Evolutionary conservation across 1,140 invertebrate genomes (phyloP).

Genomic region (Eriocheir sinensis): DNA sequence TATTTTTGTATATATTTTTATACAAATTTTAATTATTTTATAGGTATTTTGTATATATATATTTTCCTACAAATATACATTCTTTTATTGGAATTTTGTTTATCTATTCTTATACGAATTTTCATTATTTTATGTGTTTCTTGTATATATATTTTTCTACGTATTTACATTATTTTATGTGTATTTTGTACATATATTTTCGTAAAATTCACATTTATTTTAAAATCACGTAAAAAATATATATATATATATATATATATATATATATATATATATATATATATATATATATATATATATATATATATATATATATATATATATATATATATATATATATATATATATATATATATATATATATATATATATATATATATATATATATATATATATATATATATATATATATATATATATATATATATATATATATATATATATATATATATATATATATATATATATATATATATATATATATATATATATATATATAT

Average conservation of each 20-base stretch:
- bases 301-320: not conserved
- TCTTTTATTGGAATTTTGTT: too few relatives aligned
- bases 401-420: slow-evolving; percentile 47
- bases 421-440: slow-evolving; percentile 26
- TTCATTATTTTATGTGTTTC: too few relatives aligned
- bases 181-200: too few relatives aligned
- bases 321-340: not conserved
- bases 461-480: slow-evolving; percentile 28
- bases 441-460: slow-evolving; percentile 32
- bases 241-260: not conserved
- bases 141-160: too few relatives aligned
- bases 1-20: too few relatives aligned
- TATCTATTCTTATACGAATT: too few relatives aligned
- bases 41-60: too few relatives aligned
- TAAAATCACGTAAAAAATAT: too few relatives aligned
- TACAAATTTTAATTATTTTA: too few relatives aligned
- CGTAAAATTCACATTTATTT: too few relatives aligned
- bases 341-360: not conserved
- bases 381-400: slow-evolving; percentile 34
- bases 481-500: slow-evolving; percentile 18
- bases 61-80: too few relatives aligned
- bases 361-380: slow-evolving; percentile 32
- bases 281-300: not conserved
- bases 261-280: not conserved
- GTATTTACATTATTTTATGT: too few relatives aligned